Conservation (phyloP, 2,113 vertebrate genomes). For the Xyrauchen texanus region DNA sequence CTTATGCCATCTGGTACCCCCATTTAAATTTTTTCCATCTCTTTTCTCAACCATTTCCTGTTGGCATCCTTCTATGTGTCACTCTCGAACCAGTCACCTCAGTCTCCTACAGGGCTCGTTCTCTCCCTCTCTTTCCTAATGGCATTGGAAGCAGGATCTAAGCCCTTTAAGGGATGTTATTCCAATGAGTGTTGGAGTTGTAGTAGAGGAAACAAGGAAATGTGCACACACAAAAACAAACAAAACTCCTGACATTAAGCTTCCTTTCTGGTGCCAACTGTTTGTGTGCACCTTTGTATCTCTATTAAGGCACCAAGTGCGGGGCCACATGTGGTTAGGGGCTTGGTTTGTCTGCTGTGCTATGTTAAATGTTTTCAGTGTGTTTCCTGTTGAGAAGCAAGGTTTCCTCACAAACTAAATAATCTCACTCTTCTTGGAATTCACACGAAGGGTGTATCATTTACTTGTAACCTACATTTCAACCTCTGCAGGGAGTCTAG, state of each 20-base stretch:
- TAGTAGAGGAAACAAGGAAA: neutral
- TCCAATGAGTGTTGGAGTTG: neutral
- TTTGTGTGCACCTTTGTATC: constrained; percentile 16
- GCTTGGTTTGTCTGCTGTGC: constrained; percentile 17
- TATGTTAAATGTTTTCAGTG: too few species aligned
- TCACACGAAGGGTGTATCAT: neutral
- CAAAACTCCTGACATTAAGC: constrained; percentile 23
- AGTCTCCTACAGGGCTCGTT: neutral
- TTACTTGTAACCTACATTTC: neutral
- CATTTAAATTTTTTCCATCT: constrained; percentile 42
- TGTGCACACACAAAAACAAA: constrained; percentile 3
- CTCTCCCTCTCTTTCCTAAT: constrained; percentile 30
- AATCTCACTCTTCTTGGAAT: neutral
- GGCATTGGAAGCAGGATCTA: constrained; percentile 12
- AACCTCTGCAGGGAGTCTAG: neutral
- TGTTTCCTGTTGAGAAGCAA: constrained; percentile 19
- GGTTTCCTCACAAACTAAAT: constrained; percentile 25
- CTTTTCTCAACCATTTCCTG: constrained; percentile 35
- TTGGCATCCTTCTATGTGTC: constrained; percentile 11
- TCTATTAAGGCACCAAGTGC: constrained; percentile 26
- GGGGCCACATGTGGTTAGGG: constrained; percentile 27
- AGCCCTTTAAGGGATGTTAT: constrained; percentile 6
- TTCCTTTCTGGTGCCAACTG: constrained; percentile 34
- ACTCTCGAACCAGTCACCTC: neutral
- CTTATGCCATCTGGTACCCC: constrained; percentile 68